These are phyloP conservation scores for Coptodon rendalli DNA, from an alignment of 2,113 vertebrate species.

Conservation along the genomic window DNA sequence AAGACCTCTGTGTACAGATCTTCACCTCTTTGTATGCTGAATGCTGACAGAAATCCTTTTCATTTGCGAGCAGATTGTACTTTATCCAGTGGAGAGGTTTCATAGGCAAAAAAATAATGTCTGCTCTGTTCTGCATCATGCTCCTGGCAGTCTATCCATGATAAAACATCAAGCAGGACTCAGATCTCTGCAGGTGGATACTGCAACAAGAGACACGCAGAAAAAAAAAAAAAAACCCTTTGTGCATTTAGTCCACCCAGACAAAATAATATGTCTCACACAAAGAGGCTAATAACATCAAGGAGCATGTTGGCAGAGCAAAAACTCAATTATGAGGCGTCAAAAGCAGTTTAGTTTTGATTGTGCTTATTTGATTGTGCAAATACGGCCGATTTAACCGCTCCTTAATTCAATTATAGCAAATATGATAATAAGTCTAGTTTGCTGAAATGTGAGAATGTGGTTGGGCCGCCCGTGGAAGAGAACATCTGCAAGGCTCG, in stretches of 20 bases:
- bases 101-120: not conserved
- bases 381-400: slow-evolving; percentile 17
- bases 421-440: slow-evolving; percentile 53
- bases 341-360: slow-evolving; percentile 36
- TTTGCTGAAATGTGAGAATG: slow-evolving; percentile 41
- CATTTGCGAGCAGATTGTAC: not conserved
- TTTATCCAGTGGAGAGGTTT: not conserved
- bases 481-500: slow-evolving; percentile 48
- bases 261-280: not conserved
- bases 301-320: not conserved
- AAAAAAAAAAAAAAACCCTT: not conserved
- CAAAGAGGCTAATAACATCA: slow-evolving; percentile 15
- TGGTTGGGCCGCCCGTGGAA: slow-evolving; percentile 10
- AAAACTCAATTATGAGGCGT: slow-evolving; percentile 32
- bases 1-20: not conserved
- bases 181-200: slow-evolving; percentile 12
- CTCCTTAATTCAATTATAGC: slow-evolving; percentile 60
- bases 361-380: slow-evolving; percentile 21
- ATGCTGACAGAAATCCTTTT: not conserved
- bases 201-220: not conserved
- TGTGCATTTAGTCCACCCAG: not conserved
- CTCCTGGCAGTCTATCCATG: not conserved
- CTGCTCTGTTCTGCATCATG: not conserved
- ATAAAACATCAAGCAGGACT: not conserved
- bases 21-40: not conserved